Percentiles rank a stretch among this genome's conserved stretches.
phyloP scores from a whole-genome alignment of 92 coral and sea anemone species.

The Porites rus region DNA sequence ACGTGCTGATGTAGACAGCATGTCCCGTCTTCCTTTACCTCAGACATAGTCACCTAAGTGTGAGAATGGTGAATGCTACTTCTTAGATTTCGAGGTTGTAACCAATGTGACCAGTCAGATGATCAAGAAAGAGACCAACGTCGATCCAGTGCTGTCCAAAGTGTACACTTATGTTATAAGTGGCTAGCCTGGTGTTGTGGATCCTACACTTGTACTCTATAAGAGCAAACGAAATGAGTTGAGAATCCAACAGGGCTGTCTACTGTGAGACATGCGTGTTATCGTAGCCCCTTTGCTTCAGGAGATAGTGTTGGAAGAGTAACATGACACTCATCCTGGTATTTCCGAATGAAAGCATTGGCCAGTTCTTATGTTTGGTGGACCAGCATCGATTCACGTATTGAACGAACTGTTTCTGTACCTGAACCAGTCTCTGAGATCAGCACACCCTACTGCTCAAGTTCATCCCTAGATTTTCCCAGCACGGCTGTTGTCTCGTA shows the following conservation, averaged over 20 bases:
- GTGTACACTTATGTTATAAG: slow-evolving; percentile 33
- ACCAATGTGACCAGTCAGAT: slow-evolving; percentile 61
- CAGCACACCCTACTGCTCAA: slow-evolving; percentile 54
- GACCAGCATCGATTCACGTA: slow-evolving; percentile 56
- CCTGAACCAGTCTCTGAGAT: slow-evolving; percentile 50
- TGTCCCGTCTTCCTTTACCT: slow-evolving; percentile 63
- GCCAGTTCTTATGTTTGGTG: slow-evolving; percentile 57
- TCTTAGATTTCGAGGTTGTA: slow-evolving; percentile 62
- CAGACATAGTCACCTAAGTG: slow-evolving; percentile 64
- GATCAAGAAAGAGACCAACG: slow-evolving; percentile 50
- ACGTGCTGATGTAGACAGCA: slow-evolving; percentile 73
- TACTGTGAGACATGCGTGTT: slow-evolving; percentile 52
- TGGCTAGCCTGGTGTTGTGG: slow-evolving; percentile 59
- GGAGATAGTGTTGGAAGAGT: slow-evolving; percentile 42
- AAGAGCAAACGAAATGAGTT: slow-evolving; percentile 44
- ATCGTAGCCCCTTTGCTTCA: slow-evolving; percentile 48
- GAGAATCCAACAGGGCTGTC: slow-evolving; percentile 55
- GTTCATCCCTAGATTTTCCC: slow-evolving; percentile 66
- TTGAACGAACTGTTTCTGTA: slow-evolving; percentile 47
- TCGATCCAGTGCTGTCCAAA: slow-evolving; percentile 59
- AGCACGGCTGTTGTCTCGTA: slow-evolving; percentile 63
- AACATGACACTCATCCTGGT: slow-evolving; percentile 63
- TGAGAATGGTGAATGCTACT: slow-evolving; percentile 64
- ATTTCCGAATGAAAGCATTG: slow-evolving; percentile 35
- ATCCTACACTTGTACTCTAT: slow-evolving; percentile 31